Percentiles rank a stretch among this genome's conserved stretches.
phyloP scores from a whole-genome alignment of 1,140 invertebrate genomes.

The Hyles euphorbiae region DNA sequence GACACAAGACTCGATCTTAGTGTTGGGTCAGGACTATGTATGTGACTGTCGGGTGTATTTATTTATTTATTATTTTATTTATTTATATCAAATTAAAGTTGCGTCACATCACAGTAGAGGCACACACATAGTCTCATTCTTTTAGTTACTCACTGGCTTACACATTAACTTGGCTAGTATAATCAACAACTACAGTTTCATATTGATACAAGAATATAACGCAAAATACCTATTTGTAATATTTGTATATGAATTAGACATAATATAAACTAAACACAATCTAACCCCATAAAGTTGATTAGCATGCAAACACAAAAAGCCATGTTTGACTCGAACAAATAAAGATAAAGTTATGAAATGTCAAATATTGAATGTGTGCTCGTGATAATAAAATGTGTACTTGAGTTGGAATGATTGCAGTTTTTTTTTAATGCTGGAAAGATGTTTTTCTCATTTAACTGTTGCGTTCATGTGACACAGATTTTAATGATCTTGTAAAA shows the following conservation, averaged over 20 bases:
- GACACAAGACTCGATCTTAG: no score
- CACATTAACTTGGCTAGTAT: no score
- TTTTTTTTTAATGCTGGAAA: slow-evolving; percentile 9
- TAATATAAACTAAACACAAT: not conserved
- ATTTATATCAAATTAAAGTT: no score
- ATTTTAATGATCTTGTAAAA: not conserved
- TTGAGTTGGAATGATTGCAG: slow-evolving; percentile 1
- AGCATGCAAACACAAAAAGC: slow-evolving; percentile 15
- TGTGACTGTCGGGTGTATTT: no score
- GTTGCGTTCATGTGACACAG: not conserved
- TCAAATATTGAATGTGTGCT: slow-evolving; percentile 14
- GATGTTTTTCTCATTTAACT: not conserved
- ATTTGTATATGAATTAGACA: not conserved
- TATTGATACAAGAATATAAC: no score
- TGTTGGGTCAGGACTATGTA: no score
- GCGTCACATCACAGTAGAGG: no score
- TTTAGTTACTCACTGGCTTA: no score
- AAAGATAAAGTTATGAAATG: slow-evolving; percentile 9
- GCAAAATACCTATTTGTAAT: no score
- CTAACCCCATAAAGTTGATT: slow-evolving; percentile 15
- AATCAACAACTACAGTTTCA: no score
- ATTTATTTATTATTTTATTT: no score
- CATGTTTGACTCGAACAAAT: slow-evolving; percentile 8
- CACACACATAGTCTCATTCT: no score
- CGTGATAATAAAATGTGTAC: slow-evolving; percentile 1